Conservation (phyloP, 2,888 invertebrate species). For the Nycteola revayana region DNA sequence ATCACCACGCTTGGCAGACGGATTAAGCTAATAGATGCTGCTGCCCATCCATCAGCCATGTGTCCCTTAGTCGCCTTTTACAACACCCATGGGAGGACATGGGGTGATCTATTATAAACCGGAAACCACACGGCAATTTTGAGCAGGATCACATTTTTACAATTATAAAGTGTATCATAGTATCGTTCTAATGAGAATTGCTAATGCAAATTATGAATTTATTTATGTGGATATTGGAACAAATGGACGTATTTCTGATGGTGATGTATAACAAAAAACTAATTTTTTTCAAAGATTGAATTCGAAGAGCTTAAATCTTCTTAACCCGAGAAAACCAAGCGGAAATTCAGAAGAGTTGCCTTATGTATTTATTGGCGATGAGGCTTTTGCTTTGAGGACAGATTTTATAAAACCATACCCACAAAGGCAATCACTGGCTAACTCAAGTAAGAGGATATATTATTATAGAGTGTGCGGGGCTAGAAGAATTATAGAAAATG, state of each 20-base stretch:
- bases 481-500: conserved; percentile 13
- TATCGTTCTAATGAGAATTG: background rate
- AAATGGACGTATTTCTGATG: conserved; percentile 8
- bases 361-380: conserved; percentile 12
- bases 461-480: conserved; percentile 8
- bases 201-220: conserved; percentile 5
- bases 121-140: too few species aligned
- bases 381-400: conserved; percentile 10
- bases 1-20: too few species aligned
- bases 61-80: too few species aligned
- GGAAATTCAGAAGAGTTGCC: conserved; percentile 10
- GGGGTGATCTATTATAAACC: too few species aligned
- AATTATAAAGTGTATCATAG: background rate
- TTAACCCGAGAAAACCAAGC: conserved; percentile 9
- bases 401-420: conserved; percentile 10
- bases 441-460: conserved; percentile 7
- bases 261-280: conserved; percentile 3
- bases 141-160: background rate
- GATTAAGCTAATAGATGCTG: too few species aligned
- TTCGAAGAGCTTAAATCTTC: conserved; percentile 4
- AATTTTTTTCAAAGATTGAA: conserved; percentile 1
- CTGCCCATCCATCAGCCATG: too few species aligned
- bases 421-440: conserved; percentile 7
- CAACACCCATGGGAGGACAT: too few species aligned
- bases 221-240: conserved; percentile 6